phyloP scores from a whole-genome alignment of 1,140 invertebrate genomes.

The Achroia grisella region DNA sequence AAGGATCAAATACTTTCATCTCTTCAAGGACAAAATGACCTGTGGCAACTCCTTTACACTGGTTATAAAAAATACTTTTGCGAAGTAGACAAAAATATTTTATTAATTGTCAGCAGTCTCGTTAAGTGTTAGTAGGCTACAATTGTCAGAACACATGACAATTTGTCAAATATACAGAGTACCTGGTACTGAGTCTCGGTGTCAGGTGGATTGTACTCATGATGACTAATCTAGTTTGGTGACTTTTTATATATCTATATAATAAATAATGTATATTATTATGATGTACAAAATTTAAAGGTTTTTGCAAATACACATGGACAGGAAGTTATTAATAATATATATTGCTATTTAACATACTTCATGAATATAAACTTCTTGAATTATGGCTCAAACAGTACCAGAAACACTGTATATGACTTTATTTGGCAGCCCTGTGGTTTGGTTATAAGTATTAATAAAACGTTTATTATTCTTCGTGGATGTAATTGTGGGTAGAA shows the following conservation, averaged over 20 bases:
- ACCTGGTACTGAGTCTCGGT: constrained; percentile 17
- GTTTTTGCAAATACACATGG: background rate
- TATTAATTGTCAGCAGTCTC: constrained; percentile 37
- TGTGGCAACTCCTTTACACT: too few relatives aligned
- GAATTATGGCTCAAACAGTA: constrained; percentile 3
- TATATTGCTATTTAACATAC: background rate
- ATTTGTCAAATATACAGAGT: constrained; percentile 19
- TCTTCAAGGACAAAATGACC: too few relatives aligned
- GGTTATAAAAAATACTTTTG: background rate
- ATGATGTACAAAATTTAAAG: too few relatives aligned
- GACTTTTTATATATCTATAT: too few relatives aligned
- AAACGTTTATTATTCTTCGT: background rate
- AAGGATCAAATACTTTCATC: too few relatives aligned
- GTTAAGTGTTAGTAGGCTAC: constrained; percentile 9
- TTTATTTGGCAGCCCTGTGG: constrained; percentile 43
- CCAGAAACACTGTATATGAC: constrained; percentile 31
- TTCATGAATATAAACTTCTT: constrained; percentile 9
- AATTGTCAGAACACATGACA: background rate
- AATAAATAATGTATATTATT: too few relatives aligned
- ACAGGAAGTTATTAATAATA: background rate
- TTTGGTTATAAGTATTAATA: constrained; percentile 20
- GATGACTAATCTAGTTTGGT: background rate
- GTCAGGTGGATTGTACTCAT: constrained; percentile 9
- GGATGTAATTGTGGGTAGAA: too few relatives aligned
- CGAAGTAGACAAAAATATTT: too few relatives aligned